Base-by-base conservation (phyloP, 2,888 invertebrate genomes). In the Unio pictorum region DNA sequence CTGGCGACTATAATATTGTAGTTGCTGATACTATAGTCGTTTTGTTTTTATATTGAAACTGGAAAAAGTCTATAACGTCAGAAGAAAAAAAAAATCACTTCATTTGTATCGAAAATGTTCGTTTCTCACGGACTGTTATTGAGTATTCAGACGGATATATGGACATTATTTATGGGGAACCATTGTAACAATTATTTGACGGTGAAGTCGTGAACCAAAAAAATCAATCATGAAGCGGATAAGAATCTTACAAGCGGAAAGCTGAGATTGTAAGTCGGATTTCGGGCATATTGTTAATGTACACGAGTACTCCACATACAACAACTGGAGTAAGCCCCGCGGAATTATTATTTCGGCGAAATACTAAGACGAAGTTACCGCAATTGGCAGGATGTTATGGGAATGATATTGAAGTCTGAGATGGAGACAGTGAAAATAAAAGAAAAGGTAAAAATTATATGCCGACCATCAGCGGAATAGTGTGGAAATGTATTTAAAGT, bases 1-100 rank as follows among this genome's bases (percentile, higher is more conserved):
- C 69, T 15, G 68, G 75, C 26, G 61, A 75, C 8, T 15, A 34
- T 64, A 3, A 73, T 6, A 67, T 75, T 64, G 71, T 71, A 20
- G 66, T 69, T 15, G 73, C 69, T 18, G 73, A 73, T 73, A 73
- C 30, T 70, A 73, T 45, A 67, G 64, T 60, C 57, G 67, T 23
- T 73, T 57, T 23, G 23, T 23, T 30, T 60, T 67, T 23, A 67
- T 65, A 26, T 20, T 69, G 4, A 65, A 67, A 3, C 56, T 1
- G 66, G 66, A 28, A 2, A 28, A 28, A 28, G 28, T 28, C 2
- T 28, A 28, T 28, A 28, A 28, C 28, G 28, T 28, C 28, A 28
- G 28, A 28, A 28, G 2, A 28, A 28, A 28, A 55, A 55, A 23
- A 68, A 66, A 18, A 61, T 64, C n/a, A 61, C 23, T n/a, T 45